These are phyloP conservation scores for Phrynocephalus forsythii DNA, from an alignment of 2,797 vertebrate species.

Conservation along the genomic window DNA sequence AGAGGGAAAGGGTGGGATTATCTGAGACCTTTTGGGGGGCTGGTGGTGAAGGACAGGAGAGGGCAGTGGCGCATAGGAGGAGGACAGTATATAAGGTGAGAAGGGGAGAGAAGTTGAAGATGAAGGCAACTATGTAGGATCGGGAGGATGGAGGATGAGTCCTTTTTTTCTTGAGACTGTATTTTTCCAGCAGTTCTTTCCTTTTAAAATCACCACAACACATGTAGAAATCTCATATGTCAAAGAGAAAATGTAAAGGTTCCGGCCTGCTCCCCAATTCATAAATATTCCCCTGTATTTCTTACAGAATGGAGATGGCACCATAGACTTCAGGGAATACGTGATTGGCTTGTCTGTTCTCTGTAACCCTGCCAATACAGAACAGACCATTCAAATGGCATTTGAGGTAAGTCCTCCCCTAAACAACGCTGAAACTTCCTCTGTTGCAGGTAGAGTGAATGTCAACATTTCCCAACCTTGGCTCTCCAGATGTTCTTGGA, in stretches of 20 bases:
- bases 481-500: too few relatives aligned
- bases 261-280: neutral
- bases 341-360: constrained; percentile 96
- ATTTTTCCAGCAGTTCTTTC: neutral
- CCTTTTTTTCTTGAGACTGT: neutral
- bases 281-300: constrained; percentile 26
- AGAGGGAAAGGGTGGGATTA: too few relatives aligned
- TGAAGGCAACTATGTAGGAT: neutral
- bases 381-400: constrained; percentile 92
- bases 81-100: too few relatives aligned
- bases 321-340: constrained; percentile 98
- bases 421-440: too few relatives aligned
- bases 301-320: constrained; percentile 90
- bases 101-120: too few relatives aligned
- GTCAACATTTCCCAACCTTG: neutral
- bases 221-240: too few relatives aligned
- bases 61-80: too few relatives aligned
- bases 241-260: neutral
- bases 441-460: neutral
- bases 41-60: too few relatives aligned
- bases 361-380: constrained; percentile 94
- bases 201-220: neutral
- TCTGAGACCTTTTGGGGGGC: too few relatives aligned
- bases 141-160: neutral
- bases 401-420: constrained; percentile 85